Conservation (phyloP, 1,140 invertebrate genomes). For the Bombus ignitus region DNA sequence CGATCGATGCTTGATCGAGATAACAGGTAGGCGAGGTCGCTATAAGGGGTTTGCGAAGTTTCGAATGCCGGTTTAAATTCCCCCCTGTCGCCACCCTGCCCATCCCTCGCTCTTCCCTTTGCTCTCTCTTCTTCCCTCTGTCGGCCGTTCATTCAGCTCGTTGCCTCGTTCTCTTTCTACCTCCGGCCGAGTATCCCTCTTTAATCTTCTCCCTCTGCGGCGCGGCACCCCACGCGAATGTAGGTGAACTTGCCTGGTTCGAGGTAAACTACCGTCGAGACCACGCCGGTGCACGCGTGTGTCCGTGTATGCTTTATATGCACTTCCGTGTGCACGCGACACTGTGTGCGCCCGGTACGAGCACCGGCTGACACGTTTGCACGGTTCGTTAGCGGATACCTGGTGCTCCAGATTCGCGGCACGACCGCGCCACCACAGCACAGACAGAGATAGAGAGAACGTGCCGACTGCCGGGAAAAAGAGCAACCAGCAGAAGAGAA, state of each 20-base stretch:
- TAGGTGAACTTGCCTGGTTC: conserved; percentile 63
- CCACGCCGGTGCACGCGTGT: conserved; percentile 9
- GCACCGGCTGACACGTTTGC: conserved; percentile 41
- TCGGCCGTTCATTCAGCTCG: conserved; percentile 29
- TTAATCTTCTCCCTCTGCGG: conserved; percentile 46
- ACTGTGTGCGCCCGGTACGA: conserved; percentile 14
- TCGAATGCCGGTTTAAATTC: conserved; percentile 64
- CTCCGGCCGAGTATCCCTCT: conserved; percentile 38
- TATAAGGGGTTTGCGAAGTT: conserved; percentile 62
- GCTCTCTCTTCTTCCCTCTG: neutral
- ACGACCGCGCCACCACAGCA: neutral
- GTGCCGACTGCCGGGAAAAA: neutral
- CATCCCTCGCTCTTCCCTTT: too few relatives aligned
- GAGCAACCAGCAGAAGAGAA: neutral
- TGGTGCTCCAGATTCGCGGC: conserved; percentile 52
- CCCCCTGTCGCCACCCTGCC: neutral
- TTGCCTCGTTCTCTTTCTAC: conserved; percentile 12
- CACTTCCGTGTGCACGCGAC: conserved; percentile 36
- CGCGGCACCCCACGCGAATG: conserved; percentile 51
- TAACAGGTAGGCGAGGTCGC: conserved; percentile 69
- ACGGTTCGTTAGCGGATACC: conserved; percentile 56
- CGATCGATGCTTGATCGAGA: conserved; percentile 74
- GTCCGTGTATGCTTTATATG: conserved; percentile 25
- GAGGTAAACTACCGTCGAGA: conserved; percentile 55
- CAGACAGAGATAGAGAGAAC: conserved; percentile 21